Conservation (phyloP, 2,797 vertebrate species). For the Sylvilagus floridanus region DNA sequence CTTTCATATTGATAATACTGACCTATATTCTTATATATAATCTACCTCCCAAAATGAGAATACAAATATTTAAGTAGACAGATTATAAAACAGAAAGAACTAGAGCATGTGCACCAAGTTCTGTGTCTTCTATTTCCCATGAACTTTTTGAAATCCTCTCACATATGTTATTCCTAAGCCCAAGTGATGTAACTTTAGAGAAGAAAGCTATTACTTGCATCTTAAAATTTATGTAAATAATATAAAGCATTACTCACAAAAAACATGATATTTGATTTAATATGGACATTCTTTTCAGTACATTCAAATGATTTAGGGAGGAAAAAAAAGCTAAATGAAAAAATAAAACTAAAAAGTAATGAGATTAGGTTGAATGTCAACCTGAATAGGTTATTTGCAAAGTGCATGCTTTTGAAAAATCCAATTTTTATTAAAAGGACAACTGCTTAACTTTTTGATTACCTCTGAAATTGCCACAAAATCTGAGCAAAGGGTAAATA, state of each 20-base stretch:
- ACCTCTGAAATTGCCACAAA: conserved; percentile 41
- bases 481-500: conserved; percentile 70
- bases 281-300: conserved; percentile 52
- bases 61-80: background rate
- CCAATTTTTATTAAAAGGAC: conserved; percentile 71
- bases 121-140: too few species aligned
- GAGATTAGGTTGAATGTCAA: conserved; percentile 27
- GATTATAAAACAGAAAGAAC: background rate
- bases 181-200: too few species aligned
- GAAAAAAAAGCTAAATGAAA: background rate
- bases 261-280: conserved; percentile 9
- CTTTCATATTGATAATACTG: background rate
- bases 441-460: conserved; percentile 76
- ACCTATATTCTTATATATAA: background rate
- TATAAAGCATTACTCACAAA: background rate
- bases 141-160: too few species aligned
- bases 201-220: background rate
- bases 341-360: background rate
- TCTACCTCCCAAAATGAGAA: background rate
- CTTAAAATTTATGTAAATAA: background rate
- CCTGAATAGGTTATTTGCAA: conserved; percentile 65
- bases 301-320: background rate
- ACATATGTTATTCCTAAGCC: too few species aligned
- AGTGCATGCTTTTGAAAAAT: conserved; percentile 35
- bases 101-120: too few species aligned